These are phyloP conservation scores for Bombus haemorrhoidalis DNA, from an alignment of 1,140 invertebrate genomes.

Conservation along the genomic window DNA sequence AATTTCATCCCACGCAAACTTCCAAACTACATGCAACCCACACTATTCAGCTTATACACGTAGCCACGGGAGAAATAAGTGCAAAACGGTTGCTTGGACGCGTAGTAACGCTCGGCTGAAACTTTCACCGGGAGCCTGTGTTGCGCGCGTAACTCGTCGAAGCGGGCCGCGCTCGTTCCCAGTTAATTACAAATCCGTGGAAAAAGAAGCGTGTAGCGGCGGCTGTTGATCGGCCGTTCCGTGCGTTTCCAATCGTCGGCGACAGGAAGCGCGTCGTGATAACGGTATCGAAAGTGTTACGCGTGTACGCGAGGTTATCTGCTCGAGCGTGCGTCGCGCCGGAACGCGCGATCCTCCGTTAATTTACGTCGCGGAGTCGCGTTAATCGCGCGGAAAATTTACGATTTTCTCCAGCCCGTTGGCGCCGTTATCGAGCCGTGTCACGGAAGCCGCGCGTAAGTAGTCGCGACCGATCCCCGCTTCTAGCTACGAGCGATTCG, in stretches of 20 bases:
- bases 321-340: not conserved
- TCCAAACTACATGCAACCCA: not conserved
- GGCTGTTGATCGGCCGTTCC: not conserved
- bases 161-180: not conserved
- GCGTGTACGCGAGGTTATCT: slow-evolving; percentile 58
- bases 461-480: not conserved
- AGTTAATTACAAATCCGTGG: not conserved
- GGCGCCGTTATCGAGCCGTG: slow-evolving; percentile 19
- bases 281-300: slow-evolving; percentile 71
- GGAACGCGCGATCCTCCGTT: slow-evolving; percentile 27
- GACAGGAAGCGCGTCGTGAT: slow-evolving; percentile 67
- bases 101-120: not conserved
- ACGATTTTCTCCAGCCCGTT: slow-evolving; percentile 28
- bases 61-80: not conserved
- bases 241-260: not conserved
- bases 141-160: not conserved
- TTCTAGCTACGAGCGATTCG: not conserved
- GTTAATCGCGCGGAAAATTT: slow-evolving; percentile 58
- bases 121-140: not conserved
- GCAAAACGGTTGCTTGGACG: not conserved
- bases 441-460: slow-evolving; percentile 50
- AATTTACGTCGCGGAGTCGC: slow-evolving; percentile 48
- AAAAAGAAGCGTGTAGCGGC: not conserved
- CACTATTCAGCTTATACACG: not conserved
- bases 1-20: not conserved